Evolutionary conservation across 2,888 invertebrate species (phyloP).

Genomic region (Sepioteuthis lessoniana): DNA sequence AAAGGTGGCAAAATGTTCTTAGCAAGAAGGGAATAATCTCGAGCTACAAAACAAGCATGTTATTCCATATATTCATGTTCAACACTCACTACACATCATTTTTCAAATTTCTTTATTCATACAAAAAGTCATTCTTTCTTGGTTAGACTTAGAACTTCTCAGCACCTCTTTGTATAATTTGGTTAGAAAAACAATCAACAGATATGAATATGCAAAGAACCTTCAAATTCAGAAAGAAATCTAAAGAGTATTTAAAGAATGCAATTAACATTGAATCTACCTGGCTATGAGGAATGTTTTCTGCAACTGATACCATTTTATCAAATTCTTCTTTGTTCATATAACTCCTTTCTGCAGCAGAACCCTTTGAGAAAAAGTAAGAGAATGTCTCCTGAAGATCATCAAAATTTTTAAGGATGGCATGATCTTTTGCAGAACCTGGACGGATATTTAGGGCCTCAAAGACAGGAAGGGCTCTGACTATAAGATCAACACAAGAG

Average conservation of each 20-base stretch:
- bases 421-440: constrained; percentile 65
- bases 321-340: constrained; percentile 59
- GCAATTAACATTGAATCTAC: constrained; percentile 52
- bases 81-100: too few species aligned
- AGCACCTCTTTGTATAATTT: too few species aligned
- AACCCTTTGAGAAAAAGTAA: constrained; percentile 75
- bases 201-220: too few species aligned
- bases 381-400: constrained; percentile 75
- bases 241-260: neutral
- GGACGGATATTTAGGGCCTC: constrained; percentile 70
- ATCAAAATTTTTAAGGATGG: constrained; percentile 65
- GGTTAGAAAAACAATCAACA: too few species aligned
- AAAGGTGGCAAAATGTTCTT: too few species aligned
- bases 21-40: too few species aligned
- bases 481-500: constrained; percentile 76
- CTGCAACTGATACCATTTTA: constrained; percentile 61
- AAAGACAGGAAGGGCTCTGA: constrained; percentile 73
- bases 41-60: too few species aligned
- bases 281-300: constrained; percentile 57
- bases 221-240: neutral
- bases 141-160: too few species aligned
- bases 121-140: too few species aligned
- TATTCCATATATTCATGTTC: too few species aligned
- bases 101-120: too few species aligned
- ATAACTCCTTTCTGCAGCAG: constrained; percentile 75